phyloP scores from a whole-genome alignment of 2,888 invertebrate genomes.

The Drosophila prolongata region DNA sequence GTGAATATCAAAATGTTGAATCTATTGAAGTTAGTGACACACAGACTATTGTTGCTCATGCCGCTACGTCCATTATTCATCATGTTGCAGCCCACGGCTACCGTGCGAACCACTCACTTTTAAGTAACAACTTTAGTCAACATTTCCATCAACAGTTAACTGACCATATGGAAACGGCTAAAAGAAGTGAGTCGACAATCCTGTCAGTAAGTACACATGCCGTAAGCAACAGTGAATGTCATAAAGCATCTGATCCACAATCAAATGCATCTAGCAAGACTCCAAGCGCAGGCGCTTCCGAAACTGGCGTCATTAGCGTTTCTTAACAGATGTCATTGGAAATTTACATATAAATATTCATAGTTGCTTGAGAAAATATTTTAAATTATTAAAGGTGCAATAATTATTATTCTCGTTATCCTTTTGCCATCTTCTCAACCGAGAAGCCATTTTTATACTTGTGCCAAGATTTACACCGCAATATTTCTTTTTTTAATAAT shows the following conservation, averaged over 20 bases:
- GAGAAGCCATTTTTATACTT: constrained; percentile 57
- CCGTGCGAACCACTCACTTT: constrained; percentile 59
- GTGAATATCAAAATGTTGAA: constrained; percentile 57
- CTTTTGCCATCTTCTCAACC: constrained; percentile 55
- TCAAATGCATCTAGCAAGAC: constrained; percentile 34
- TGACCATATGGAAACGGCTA: constrained; percentile 69
- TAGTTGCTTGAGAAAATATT: constrained; percentile 1
- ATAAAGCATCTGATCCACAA: constrained; percentile 53
- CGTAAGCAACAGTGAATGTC: constrained; percentile 53
- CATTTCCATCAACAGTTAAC: constrained; percentile 82
- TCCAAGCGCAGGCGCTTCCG: constrained; percentile 55
- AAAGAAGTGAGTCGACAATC: constrained; percentile 27
- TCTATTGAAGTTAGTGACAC: constrained; percentile 25
- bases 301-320: constrained; percentile 83
- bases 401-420: constrained; percentile 21
- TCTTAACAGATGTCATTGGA: constrained; percentile 74
- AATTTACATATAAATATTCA: neutral
- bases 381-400: constrained; percentile 22
- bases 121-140: constrained; percentile 77
- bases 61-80: constrained; percentile 37
- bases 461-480: constrained; percentile 59
- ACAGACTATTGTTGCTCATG: constrained; percentile 18
- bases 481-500: constrained; percentile 10
- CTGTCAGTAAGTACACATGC: constrained; percentile 48
- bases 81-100: constrained; percentile 30